Evolutionary conservation across 2,797 vertebrate genomes (phyloP), one percentile per base, ranked within the genome.

Genomic region (Halcyon badia): DNA sequence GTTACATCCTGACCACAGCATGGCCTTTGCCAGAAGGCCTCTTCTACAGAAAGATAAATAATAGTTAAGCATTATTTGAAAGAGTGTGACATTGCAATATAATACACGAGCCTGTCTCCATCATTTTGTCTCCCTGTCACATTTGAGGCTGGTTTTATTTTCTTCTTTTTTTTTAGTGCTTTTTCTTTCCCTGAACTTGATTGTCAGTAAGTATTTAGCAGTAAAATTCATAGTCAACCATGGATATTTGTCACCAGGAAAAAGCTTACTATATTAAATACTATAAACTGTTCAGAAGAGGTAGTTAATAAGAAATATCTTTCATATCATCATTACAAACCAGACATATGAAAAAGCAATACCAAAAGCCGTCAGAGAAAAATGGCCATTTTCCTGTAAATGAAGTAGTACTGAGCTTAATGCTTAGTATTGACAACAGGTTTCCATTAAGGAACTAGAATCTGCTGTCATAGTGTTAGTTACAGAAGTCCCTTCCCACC

Each of bases 41-140:
- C 46, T 46, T 46, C 20, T 46, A 46, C 46, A 56, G 65, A 88
- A 70, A 37, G n/a, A 42, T 39, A n/a, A 90, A 64, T n/a, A 90
- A 65, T 19, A 42, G 9, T 75, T 24, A 73, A 56, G 16, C 5
- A 24, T 39, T 25, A 60, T 58, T 72, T 73, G n/a, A 65, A 73
- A 79, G 6, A 75, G 6, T 4, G 0, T 44, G 39, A 61, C 48
- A 42, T 11, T 88, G 28, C 44, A 87, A 51, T 90, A 89, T 93
- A 93, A 90, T 91, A 54, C 73, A 22, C 78, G 57, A 82, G 6
- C 51, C n/a, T 75, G 68, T 73, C 51, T 66, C 35, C 48, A 62
- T 90, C 37, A 83, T 91, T 94, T 94, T 93, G 42, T 90, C 73
- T 97, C 48, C 33, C 49, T 96, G 77, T 72, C 68, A 80, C 35